phyloP scores from a whole-genome alignment of 2,797 vertebrate genomes.

The Scolopax bukidnonensis region DNA sequence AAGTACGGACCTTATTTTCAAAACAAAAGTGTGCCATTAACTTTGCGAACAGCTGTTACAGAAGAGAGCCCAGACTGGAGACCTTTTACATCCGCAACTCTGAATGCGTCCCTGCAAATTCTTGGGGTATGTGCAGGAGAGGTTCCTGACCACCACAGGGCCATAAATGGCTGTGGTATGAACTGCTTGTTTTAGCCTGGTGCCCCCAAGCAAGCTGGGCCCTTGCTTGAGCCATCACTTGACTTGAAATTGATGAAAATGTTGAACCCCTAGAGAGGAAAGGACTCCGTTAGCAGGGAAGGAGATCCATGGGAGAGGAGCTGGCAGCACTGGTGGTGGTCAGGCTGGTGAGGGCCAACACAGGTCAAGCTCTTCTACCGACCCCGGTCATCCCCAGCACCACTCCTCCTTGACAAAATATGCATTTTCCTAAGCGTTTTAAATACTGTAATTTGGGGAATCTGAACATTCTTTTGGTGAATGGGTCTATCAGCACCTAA shows the following conservation, averaged over 20 bases:
- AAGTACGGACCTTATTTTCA: not conserved
- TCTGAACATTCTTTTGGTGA: not conserved
- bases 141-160: not conserved
- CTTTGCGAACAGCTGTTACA: not conserved
- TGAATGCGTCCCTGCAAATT: not conserved
- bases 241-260: not conserved
- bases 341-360: accelerated
- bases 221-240: not conserved
- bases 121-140: not conserved
- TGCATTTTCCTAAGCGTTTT: not conserved
- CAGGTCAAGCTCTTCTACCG: not conserved
- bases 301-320: not conserved
- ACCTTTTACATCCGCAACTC: accelerated
- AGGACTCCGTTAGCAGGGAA: not conserved
- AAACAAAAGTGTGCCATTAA: not conserved
- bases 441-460: not conserved
- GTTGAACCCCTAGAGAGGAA: not conserved
- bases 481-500: not conserved
- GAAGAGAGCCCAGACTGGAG: not conserved
- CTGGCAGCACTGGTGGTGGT: not conserved
- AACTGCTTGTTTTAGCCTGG: not conserved
- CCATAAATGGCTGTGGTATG: not conserved
- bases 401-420: not conserved
- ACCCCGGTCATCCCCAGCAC: not conserved
- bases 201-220: not conserved